Base-by-base conservation (phyloP, 1,140 invertebrate species). In the Penaeus vannamei region DNA sequence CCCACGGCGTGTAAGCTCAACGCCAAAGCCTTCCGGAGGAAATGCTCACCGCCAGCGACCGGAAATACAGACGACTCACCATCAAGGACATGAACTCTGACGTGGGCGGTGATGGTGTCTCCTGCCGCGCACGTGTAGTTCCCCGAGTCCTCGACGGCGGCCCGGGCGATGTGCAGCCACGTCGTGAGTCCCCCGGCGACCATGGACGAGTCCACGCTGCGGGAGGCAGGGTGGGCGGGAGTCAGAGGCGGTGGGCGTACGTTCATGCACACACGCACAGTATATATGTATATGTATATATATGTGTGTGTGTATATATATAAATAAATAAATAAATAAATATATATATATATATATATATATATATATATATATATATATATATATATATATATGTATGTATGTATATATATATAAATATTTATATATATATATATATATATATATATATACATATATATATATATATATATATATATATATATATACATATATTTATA, bases 161-260 rank as follows among this genome's bases (percentile, higher is more conserved):
- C 87, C 5, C 87, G 82, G 29, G 87, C 87, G 87, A 89, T 89
- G 87, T 89, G 87, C 0, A 89, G 87, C 87, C 87, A 89, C 2
- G 87, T 84, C 36, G 64, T 89, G 69, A 89, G 64, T n/a, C 87
- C 87, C 7, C 59, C 20, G 14, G 81, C 87, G 62, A 89, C 79
- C 22, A 89, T 66, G 0, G 87, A 84, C 20, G 81, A 77, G 82
- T 89, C 87, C 36, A 89, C 87, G 42, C 87, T 89, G 82, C 36
- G 59, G 69, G 22, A 60, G 29, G 14, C 20, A 29, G 72, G 4
- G 26, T 14, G 32, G 29, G 72, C 72, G 29, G n/a, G 22, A 12
- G 0, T 29, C 77, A 12, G 1, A 23, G 77, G 10, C 17, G 10
- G 22, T 42, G 77, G 23, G 5, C 36, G 29, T 20, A 46, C 19